A percentile compares a stretch with the other conserved stretches of the same genome.
phyloP scores from a whole-genome alignment of 2,888 invertebrate genomes.

The Athetis lepigone region DNA sequence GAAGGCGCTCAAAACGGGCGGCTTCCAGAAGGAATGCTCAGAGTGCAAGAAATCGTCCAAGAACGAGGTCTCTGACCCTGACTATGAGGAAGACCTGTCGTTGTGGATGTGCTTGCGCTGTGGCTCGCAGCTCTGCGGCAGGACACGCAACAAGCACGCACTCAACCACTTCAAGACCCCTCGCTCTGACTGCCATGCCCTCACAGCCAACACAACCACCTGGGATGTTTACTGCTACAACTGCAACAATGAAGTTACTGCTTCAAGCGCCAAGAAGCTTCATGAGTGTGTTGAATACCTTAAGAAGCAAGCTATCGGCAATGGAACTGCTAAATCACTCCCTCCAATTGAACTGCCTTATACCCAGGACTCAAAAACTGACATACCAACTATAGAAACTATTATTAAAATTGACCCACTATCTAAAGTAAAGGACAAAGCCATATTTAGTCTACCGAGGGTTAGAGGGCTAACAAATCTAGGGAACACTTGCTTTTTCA shows the following conservation, averaged over 20 bases:
- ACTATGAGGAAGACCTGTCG: conserved; percentile 88
- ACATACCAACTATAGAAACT: conserved; percentile 73
- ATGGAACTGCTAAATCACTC: conserved; percentile 74
- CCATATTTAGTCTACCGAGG: conserved; percentile 84
- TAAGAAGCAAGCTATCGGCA: conserved; percentile 89
- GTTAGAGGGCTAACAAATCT: conserved; percentile 96
- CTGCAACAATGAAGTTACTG: conserved; percentile 93
- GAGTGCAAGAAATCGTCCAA: conserved; percentile 90
- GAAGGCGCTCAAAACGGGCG: conserved; percentile 89
- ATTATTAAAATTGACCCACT: conserved; percentile 69
- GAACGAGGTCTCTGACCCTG: conserved; percentile 82
- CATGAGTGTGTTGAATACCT: conserved; percentile 94
- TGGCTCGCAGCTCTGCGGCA: conserved; percentile 94
- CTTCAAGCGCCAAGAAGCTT: conserved; percentile 92
- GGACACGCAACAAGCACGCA: conserved; percentile 93
- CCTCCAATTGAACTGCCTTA: conserved; percentile 81
- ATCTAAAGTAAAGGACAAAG: conserved; percentile 81
- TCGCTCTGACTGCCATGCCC: conserved; percentile 94
- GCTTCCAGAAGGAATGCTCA: conserved; percentile 90
- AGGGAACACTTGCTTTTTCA: conserved; percentile 99
- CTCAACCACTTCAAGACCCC: conserved; percentile 94
- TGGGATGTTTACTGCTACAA: conserved; percentile 95
- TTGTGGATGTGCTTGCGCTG: conserved; percentile 96
- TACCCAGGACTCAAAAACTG: conserved; percentile 73
- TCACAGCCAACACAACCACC: conserved; percentile 93